Conservation (phyloP, 2,888 invertebrate genomes). For the Conus canariensis region DNA sequence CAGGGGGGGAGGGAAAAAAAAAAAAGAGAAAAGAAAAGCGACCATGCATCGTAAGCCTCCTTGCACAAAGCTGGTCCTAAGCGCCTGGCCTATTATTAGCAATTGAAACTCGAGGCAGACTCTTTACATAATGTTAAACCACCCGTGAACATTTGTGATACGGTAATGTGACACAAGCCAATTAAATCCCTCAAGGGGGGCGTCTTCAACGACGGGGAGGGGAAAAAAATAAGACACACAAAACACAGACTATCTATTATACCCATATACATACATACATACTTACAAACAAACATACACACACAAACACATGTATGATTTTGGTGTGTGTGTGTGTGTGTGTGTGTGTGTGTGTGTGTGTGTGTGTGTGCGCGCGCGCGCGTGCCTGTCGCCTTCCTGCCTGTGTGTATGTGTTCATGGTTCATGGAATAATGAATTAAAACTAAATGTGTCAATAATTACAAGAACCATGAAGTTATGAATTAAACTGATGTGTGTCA, state of each 20-base stretch:
- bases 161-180: constrained; percentile 15
- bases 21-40: neutral
- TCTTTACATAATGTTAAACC: constrained; percentile 14
- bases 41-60: neutral
- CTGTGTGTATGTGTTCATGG: too few species aligned
- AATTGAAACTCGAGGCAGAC: neutral
- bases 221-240: neutral
- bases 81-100: constrained; percentile 12
- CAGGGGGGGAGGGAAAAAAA: neutral
- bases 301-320: neutral
- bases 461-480: too few species aligned
- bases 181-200: neutral
- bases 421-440: too few species aligned
- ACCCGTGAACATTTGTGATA: neutral
- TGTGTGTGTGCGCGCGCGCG: neutral
- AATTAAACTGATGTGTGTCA: too few species aligned
- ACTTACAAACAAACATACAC: too few species aligned
- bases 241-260: neutral
- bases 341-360: too few species aligned
- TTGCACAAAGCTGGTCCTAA: neutral
- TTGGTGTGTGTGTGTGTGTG: neutral
- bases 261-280: too few species aligned
- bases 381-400: too few species aligned
- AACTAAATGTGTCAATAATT: too few species aligned
- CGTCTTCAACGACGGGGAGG: neutral